Base-by-base conservation (phyloP, 2,888 invertebrate genomes). In the Allacma fusca region DNA sequence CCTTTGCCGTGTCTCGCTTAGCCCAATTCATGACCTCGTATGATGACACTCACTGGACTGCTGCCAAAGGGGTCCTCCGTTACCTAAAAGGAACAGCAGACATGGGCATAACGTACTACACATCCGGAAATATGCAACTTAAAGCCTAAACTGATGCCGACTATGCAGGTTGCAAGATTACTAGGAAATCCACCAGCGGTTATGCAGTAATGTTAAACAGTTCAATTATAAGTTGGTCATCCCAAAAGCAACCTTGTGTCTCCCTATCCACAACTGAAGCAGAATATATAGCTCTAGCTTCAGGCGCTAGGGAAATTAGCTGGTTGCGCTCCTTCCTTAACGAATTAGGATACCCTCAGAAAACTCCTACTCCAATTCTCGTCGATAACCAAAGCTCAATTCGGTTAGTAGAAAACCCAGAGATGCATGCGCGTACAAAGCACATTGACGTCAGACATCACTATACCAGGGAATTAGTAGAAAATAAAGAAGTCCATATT, bases 131-230 rank as follows among this genome's bases (percentile, higher is more conserved):
- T 1, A 62, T 77, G 19, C 1, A 2, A 1, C 19, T 85, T 12
- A 12, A n/a, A 16, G 85, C 84, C 12, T 86, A 78, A 64, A 81
- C 80, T 4, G 86, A 86, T 80, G 82, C 85, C 0, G 86, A 86
- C 70, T 85, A 83, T 83, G 85, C 81, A 1, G 81, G 78, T 26
- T 81, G 81, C 40, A 57, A 64, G 9, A 75, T 67, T 16, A 79
- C 83, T 19, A 26, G 84, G n/a, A 81, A 82, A 24, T 85, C 85
- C 0, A 84, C 78, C n/a, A 80, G 81, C 9, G 85, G 84, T n/a
- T 81, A 69, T 23, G 69, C 80, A 0, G 83, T 83, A 21, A 50
- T 34, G 5, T 16, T 75, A 2, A 67, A 74, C n/a, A 29, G 34
- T 9, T 19, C 44, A 0, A 5, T 29, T 1, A 7, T 80, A 7